A percentile compares a stretch with the other conserved stretches of the same genome.
Evolutionary conservation across 1,140 invertebrate genomes (phyloP).

Genomic region (Eriosoma lanigerum): DNA sequence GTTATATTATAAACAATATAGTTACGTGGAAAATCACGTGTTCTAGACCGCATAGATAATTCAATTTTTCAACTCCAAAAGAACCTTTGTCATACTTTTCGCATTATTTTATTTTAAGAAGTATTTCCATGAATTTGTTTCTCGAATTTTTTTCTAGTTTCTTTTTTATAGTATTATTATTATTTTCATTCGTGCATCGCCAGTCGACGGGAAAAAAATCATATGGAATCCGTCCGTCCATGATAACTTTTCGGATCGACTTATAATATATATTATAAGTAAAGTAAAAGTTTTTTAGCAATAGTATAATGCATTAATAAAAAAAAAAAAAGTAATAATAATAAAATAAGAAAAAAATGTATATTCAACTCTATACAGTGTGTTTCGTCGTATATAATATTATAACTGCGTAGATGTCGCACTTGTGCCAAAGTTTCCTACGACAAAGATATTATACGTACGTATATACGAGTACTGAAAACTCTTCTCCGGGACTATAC

Average conservation of each 20-base stretch:
- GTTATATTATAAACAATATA: background rate
- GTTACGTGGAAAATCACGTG: constrained; percentile 16
- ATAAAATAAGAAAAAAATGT: background rate
- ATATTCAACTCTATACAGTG: constrained; percentile 20
- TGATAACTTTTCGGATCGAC: constrained; percentile 28
- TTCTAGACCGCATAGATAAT: background rate
- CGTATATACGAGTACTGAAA: background rate
- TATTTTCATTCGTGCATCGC: background rate
- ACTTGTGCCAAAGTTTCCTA: too few species aligned
- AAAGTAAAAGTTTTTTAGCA: constrained; percentile 14
- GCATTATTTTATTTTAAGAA: constrained; percentile 16
- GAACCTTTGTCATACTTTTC: background rate
- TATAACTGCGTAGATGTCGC: too few species aligned
- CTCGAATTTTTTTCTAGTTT: background rate
- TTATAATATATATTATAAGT: background rate
- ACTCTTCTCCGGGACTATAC: background rate
- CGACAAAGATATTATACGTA: too few species aligned
- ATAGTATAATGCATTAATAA: constrained; percentile 24
- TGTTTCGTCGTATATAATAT: background rate
- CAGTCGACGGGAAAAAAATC: constrained; percentile 1
- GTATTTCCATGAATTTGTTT: background rate
- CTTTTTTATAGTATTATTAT: too few species aligned
- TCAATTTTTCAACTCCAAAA: constrained; percentile 11
- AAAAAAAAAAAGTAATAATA: background rate
- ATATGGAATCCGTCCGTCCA: background rate